These are phyloP conservation scores for Radopholus similis DNA, from an alignment of 1,140 invertebrate genomes.

Conservation along the genomic window DNA sequence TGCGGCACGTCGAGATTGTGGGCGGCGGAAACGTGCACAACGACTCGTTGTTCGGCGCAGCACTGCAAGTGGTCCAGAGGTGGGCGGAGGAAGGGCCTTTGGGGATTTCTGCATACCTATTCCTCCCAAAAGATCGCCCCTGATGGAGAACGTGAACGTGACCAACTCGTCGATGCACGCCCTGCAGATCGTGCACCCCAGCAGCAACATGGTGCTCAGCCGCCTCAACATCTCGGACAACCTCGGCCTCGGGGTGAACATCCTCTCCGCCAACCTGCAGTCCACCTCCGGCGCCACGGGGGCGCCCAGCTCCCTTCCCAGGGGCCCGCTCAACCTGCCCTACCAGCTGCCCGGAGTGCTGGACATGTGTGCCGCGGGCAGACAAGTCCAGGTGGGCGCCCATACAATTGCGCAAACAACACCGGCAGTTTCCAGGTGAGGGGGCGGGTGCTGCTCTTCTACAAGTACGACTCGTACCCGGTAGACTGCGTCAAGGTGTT, in stretches of 20 bases:
- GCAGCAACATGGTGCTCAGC: slow-evolving; percentile 60
- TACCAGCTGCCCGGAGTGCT: slow-evolving; percentile 90
- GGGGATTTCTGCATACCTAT: not conserved
- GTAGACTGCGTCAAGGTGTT: slow-evolving; percentile 98
- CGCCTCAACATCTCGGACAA: slow-evolving; percentile 72
- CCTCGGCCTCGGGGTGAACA: slow-evolving; percentile 80
- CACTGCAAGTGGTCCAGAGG: slow-evolving; percentile 69
- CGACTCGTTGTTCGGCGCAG: slow-evolving; percentile 75
- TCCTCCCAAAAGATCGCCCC: slow-evolving; percentile 65
- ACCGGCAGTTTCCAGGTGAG: slow-evolving; percentile 67
- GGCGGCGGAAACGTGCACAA: slow-evolving; percentile 94
- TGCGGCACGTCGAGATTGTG: slow-evolving; percentile 79
- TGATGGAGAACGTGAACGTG: slow-evolving; percentile 77
- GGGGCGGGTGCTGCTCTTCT: slow-evolving; percentile 85
- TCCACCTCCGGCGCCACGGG: slow-evolving; percentile 62
- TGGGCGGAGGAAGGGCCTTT: not conserved
- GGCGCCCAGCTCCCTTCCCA: slow-evolving; percentile 63
- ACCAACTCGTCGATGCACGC: slow-evolving; percentile 81
- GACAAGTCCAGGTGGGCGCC: slow-evolving; percentile 68
- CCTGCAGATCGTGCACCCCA: slow-evolving; percentile 69
- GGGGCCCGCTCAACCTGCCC: slow-evolving; percentile 78
- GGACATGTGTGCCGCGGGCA: slow-evolving; percentile 85
- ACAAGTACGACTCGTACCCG: slow-evolving; percentile 91
- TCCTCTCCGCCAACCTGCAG: slow-evolving; percentile 84
- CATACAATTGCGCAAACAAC: not conserved